Evolutionary conservation across 2,113 vertebrate species (phyloP), one percentile per base, ranked within the genome.

Genomic region (Lasiurus borealis): DNA sequence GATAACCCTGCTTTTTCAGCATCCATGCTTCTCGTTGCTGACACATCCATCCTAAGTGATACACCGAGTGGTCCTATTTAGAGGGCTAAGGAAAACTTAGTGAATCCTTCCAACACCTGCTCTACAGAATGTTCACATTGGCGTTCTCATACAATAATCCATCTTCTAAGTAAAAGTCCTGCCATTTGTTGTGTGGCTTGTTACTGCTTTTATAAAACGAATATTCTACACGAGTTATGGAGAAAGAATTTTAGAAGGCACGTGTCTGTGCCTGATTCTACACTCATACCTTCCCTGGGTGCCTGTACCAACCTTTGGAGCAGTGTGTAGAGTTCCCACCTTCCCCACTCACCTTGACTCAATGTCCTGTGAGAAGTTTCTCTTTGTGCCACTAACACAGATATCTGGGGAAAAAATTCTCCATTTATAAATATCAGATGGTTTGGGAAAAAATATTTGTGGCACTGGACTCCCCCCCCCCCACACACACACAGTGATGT

Each of bases 401-500:
- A 78, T 97, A 97, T 92, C 96, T 64, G 77, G 97, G 97, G 89
- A 2, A 12, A 27, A 57, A 97, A 97, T 91, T 98, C 94, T 98
- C 50, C 95, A 97, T 98, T 90, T 94, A 98, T 98, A 98, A 92
- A 94, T 97, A 97, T 98, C 98, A 8, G 90, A 95, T 90, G 98
- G 97, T 19, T 94, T 98, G 98, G 97, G 97, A 98, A 96, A 95
- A 97, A 97, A 88, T 93, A 97, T 92, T 96, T 93, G 97, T 96
- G 95, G 97, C 96, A 96, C 93, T 97, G 94, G 92, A 31, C 52
- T 98, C 97, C 98, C 97, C 97, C 98, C 97, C 97, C 97, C 96
- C 97, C 97, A n/a, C n/a, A n/a, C n/a, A n/a, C n/a, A n/a, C n/a
- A 97, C 97, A 98, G 98, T 98, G 98, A 98, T 98, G 98, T 98